Conservation (phyloP, 2,888 invertebrate genomes). For the Pherbina coryleti region DNA sequence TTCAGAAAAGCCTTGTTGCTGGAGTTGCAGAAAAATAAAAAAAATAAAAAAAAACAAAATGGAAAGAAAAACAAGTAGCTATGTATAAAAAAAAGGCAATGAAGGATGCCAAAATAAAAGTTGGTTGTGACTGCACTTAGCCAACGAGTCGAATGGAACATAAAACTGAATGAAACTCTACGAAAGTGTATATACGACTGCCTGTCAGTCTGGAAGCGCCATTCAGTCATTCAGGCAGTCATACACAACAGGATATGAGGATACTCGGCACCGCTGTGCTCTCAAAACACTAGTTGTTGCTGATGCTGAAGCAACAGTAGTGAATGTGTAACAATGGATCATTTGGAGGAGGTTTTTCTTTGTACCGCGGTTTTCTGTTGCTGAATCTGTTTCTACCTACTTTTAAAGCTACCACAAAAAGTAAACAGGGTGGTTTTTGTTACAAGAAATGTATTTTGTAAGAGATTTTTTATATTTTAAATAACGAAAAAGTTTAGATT, state of each 20-base stretch:
- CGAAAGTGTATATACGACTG: not conserved
- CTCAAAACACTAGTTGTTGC: not conserved
- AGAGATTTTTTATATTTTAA: no score
- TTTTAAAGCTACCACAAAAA: not conserved
- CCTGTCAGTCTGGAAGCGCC: conserved; percentile 5
- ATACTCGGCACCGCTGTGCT: not conserved
- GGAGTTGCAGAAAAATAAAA: not conserved
- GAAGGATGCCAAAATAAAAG: not conserved
- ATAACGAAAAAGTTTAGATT: no score
- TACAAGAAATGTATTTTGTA: no score
- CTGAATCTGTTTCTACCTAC: not conserved
- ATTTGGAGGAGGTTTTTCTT: conserved; percentile 16
- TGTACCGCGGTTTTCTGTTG: not conserved
- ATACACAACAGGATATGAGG: not conserved
- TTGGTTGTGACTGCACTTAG: not conserved
- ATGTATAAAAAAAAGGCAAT: not conserved
- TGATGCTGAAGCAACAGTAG: conserved; percentile 15
- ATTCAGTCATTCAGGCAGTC: conserved; percentile 2
- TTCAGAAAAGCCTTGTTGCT: not conserved
- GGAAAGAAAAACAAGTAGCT: not conserved
- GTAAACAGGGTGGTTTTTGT: no score
- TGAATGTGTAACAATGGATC: conserved; percentile 23
- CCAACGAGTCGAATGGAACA: not conserved
- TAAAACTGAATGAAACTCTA: not conserved
- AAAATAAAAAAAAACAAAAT: not conserved